A percentile compares a stretch with the other conserved stretches of the same genome.
Conservation (phyloP, 2,113 vertebrate genomes). For the Pseudorectes ferrugineus region DNA sequence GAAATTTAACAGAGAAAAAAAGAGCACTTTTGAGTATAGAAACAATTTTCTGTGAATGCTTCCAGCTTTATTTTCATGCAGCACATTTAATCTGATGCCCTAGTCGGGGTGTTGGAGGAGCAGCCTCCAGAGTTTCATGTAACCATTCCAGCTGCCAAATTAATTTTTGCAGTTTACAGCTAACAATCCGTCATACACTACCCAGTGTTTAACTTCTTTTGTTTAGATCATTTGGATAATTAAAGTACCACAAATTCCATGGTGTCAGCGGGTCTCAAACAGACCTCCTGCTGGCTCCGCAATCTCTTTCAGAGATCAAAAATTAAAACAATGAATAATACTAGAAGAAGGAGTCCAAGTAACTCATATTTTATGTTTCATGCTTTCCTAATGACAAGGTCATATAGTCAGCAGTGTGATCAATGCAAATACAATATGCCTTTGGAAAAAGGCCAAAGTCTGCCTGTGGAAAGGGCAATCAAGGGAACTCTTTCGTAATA, state of each 20-base stretch:
- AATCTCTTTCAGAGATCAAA: constrained; percentile 22
- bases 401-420: constrained; percentile 7
- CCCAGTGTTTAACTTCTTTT: constrained; percentile 30
- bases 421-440: constrained; percentile 38
- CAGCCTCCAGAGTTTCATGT: neutral
- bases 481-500: neutral
- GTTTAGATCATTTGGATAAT: constrained; percentile 58
- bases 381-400: constrained; percentile 49
- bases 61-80: neutral
- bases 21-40: neutral
- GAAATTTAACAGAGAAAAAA: neutral
- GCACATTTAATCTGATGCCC: neutral
- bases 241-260: constrained; percentile 18
- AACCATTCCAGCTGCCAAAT: constrained; percentile 9
- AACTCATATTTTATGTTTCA: constrained; percentile 29
- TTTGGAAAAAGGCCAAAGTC: constrained; percentile 25
- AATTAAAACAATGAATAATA: constrained; percentile 28
- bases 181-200: neutral
- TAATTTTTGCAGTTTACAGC: constrained; percentile 34
- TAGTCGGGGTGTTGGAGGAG: neutral
- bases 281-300: constrained; percentile 40
- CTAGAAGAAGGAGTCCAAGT: neutral
- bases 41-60: neutral
- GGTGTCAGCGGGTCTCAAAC: constrained; percentile 36
- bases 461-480: constrained; percentile 30